These are phyloP conservation scores for Hippocampus mohnikei DNA, from an alignment of 2,113 vertebrate species.

Conservation along the genomic window DNA sequence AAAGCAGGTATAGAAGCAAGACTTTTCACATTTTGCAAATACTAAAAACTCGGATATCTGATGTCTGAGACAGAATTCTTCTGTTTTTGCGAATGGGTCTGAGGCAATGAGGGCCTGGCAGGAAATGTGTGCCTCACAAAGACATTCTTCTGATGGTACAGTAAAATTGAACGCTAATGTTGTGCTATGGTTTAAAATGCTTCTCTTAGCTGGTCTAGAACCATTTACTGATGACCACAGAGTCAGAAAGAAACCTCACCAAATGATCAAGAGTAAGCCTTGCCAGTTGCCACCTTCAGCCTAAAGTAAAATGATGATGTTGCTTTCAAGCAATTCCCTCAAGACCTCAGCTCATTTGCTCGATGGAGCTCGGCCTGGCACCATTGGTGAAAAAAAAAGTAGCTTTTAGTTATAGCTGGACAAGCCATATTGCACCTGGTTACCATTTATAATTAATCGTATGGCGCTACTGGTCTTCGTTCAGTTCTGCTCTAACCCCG, in stretches of 20 bases:
- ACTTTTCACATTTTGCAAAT: background rate
- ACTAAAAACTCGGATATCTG: background rate
- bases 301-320: conserved; percentile 3
- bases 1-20: background rate
- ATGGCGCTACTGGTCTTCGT: conserved; percentile 55
- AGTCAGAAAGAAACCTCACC: conserved; percentile 16
- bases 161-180: background rate
- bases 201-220: background rate
- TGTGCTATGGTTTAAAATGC: too few relatives aligned
- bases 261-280: conserved; percentile 12
- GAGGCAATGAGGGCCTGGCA: background rate
- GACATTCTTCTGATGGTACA: background rate
- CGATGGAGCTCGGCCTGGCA: conserved; percentile 10
- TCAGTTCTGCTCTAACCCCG: conserved; percentile 35
- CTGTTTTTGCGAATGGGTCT: background rate
- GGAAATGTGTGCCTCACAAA: background rate
- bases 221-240: conserved; percentile 2
- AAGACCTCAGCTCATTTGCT: conserved; percentile 2
- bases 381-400: conserved; percentile 33
- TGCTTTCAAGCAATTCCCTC: background rate
- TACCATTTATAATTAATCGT: conserved; percentile 63
- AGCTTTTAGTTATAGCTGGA: conserved; percentile 55
- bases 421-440: conserved; percentile 42
- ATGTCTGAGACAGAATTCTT: background rate
- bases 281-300: background rate